phyloP scores from a whole-genome alignment of 2,113 vertebrate species.

The Microcebus murinus region DNA sequence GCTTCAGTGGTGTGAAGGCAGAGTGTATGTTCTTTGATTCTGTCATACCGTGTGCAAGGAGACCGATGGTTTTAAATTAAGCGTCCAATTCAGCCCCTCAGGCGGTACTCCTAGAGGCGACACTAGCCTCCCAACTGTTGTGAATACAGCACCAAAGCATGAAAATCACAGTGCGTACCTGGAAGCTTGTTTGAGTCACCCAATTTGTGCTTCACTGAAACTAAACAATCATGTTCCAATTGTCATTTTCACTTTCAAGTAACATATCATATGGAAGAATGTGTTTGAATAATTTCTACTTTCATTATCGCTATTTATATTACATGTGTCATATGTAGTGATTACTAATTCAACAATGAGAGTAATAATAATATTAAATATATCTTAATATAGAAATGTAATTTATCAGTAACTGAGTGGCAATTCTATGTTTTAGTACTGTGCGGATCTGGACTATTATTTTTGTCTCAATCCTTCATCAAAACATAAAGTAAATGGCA shows the following conservation, averaged over 20 bases:
- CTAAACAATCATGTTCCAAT: conserved; percentile 6
- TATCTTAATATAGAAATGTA: conserved; percentile 6
- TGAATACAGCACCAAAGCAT: neutral
- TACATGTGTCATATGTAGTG: neutral
- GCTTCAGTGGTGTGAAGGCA: conserved; percentile 23
- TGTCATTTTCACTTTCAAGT: conserved; percentile 26
- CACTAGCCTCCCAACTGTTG: neutral
- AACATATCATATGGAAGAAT: neutral
- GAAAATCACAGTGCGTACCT: neutral
- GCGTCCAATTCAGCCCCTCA: neutral
- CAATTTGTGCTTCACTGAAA: conserved; percentile 26
- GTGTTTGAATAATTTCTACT: neutral
- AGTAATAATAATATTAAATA: neutral
- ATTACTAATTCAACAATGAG: neutral
- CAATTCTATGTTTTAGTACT: conserved; percentile 37
- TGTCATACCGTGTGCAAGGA: conserved; percentile 45
- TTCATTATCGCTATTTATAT: conserved; percentile 29
- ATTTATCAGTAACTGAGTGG: neutral
- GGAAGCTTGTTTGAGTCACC: conserved; percentile 29
- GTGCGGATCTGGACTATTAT: neutral
- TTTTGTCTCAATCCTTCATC: conserved; percentile 41
- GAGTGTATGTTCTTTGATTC: conserved; percentile 56
- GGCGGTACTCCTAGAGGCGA: neutral
- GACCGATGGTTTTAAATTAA: conserved; percentile 59
- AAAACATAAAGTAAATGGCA: conserved; percentile 25